A percentile compares a stretch with the other conserved stretches of the same genome.
Evolutionary conservation across 2,113 vertebrate species (phyloP).

Genomic region (Rana temporaria): DNA sequence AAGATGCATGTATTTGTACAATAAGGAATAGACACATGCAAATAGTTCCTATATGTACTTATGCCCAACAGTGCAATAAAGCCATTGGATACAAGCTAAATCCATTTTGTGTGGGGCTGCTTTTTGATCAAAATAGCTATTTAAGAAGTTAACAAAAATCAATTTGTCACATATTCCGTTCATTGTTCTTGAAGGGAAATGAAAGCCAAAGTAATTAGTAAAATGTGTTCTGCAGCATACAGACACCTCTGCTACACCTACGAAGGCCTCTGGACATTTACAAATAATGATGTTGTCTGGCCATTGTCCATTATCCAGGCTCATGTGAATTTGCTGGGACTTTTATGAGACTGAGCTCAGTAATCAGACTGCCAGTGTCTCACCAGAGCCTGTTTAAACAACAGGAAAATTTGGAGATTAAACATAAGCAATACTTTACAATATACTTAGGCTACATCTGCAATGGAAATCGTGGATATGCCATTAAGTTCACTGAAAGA

Average conservation of each 20-base stretch:
- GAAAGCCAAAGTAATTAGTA: slow-evolving; percentile 2
- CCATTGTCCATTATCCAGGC: slow-evolving; percentile 32
- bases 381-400: slow-evolving; percentile 41
- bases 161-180: no score
- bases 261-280: slow-evolving; percentile 25
- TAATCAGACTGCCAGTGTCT: slow-evolving; percentile 34
- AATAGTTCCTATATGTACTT: no score
- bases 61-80: no score
- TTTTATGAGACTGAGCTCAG: slow-evolving; percentile 17
- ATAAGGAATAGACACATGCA: no score
- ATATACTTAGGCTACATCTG: slow-evolving; percentile 33
- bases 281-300: slow-evolving; percentile 35
- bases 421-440: slow-evolving; percentile 6
- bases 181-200: not conserved
- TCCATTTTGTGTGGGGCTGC: no score
- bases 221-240: not conserved
- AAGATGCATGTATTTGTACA: no score
- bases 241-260: slow-evolving; percentile 17
- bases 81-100: no score
- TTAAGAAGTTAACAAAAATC: no score
- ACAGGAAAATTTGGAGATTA: slow-evolving; percentile 35
- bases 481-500: not conserved
- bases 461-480: slow-evolving; percentile 26
- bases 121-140: no score
- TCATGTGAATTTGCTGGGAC: slow-evolving; percentile 23